Base-by-base conservation (phyloP, 2,113 vertebrate species). In the Aleadryas rufinucha region DNA sequence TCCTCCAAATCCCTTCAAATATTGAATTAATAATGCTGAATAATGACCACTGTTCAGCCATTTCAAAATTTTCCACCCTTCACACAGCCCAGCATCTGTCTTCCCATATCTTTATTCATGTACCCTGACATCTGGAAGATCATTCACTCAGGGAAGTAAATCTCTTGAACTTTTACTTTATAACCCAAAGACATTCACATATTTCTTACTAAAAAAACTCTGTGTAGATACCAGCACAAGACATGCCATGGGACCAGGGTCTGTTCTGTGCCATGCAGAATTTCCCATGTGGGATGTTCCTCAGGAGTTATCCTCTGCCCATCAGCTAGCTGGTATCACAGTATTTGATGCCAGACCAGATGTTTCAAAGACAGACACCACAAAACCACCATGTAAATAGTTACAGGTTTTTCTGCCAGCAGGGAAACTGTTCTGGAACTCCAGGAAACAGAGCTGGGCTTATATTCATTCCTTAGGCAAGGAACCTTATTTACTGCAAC, bases 101-200 rank as follows among this genome's bases (percentile, higher is more conserved):
- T 65, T 91, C 28, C 23, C 16, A 6, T 64, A n/a, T 71, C 53
- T 33, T 81, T 65, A 74, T 57, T 91, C 33, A 39, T 23, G n/a
- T 50, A 89, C 9, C 65, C 21, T 69, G 80, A 72, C 13, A 50
- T 72, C 16, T 8, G 2, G n/a, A 85, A 77, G 39, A 78, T 39
- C 60, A 60, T 35, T 90, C 39, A 64, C 12, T 9, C 22, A 79
- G 2, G 18, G 24, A 82, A 89, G 94, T 37, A 79, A 64, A 82
- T 66, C 14, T 75, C 70, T 52, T 21, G 35, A 59, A 77, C 35
- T 89, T 91, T 39, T 81, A 64, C 30, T 72, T 86, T 66, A 44
- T n/a, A 59, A 45, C 26, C 8, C 0, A 0, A 33, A 16, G 35
- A 78, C 44, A 78, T 52, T 66, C 35, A 56, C 1, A 0, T 26